A percentile compares a stretch with the other conserved stretches of the same genome.
Conservation (phyloP, 2,888 invertebrate genomes). For the Melanophora roralis region DNA sequence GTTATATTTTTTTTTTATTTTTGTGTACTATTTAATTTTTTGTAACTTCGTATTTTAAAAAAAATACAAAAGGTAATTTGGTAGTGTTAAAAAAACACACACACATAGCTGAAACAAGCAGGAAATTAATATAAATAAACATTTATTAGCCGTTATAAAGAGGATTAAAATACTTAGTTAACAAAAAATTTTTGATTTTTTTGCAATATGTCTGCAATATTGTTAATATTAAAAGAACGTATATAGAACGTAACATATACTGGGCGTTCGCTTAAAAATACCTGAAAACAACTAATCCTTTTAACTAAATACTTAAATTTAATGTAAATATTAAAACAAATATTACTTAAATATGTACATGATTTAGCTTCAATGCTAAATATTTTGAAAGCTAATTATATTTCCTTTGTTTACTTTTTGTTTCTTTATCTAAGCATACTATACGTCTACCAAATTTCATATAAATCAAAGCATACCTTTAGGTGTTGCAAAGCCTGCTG, state of each 20-base stretch:
- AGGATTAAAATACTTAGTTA: background rate
- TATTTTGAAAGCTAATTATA: slow-evolving; percentile 3
- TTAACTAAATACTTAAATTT: no score
- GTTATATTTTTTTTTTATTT: slow-evolving; percentile 42
- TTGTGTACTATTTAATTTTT: background rate
- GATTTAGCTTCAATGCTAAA: background rate
- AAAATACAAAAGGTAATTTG: no score
- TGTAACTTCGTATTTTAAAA: no score
- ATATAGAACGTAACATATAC: no score
- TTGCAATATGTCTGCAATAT: no score
- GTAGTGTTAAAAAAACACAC: no score
- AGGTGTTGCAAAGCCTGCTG: slow-evolving; percentile 47
- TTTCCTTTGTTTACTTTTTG: background rate
- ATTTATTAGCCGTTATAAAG: slow-evolving; percentile 20
- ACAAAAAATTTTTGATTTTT: no score
- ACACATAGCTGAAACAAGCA: no score
- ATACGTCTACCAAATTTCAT: slow-evolving; percentile 25
- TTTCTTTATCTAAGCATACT: slow-evolving; percentile 21
- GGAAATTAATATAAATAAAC: slow-evolving; percentile 20
- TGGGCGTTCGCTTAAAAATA: no score
- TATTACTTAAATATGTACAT: no score
- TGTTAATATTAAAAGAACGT: background rate
- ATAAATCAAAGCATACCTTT: slow-evolving; percentile 57
- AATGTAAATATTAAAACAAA: no score
- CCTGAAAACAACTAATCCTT: no score